Conservation (phyloP, 2,888 invertebrate genomes). For the Drosophila ustulata region DNA sequence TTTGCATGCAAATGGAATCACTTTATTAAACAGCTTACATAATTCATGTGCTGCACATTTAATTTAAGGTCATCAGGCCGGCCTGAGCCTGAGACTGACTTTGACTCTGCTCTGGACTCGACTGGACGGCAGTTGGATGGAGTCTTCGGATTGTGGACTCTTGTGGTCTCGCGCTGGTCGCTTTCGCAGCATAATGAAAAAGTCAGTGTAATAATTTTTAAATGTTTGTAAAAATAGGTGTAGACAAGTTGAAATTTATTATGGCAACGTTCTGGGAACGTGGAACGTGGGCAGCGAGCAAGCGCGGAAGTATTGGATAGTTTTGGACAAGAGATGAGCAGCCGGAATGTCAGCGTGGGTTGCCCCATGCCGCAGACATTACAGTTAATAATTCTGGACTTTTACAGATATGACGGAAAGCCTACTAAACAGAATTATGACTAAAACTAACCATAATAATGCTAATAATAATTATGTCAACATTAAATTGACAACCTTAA, state of each 20-base stretch:
- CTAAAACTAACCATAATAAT: neutral
- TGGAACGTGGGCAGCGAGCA: constrained; percentile 59
- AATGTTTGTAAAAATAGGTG: constrained; percentile 81
- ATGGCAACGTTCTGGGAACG: constrained; percentile 67
- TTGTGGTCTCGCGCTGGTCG: constrained; percentile 20
- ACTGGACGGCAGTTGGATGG: constrained; percentile 11
- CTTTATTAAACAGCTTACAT: constrained; percentile 84
- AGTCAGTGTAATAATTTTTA: constrained; percentile 80
- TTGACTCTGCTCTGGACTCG: neutral
- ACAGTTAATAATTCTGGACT: constrained; percentile 29
- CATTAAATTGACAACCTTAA: neutral
- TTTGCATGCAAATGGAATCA: constrained; percentile 82
- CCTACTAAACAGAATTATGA: neutral
- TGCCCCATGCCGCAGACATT: constrained; percentile 17
- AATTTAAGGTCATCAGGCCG: constrained; percentile 82
- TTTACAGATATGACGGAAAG: neutral
- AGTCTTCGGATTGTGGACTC: constrained; percentile 9
- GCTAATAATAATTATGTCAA: neutral
- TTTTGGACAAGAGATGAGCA: constrained; percentile 63
- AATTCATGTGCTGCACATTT: constrained; percentile 83
- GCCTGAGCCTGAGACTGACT: constrained; percentile 8
- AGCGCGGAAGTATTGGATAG: constrained; percentile 60
- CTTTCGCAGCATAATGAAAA: constrained; percentile 75
- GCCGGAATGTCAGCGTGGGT: constrained; percentile 38
- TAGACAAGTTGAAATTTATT: constrained; percentile 83